Percentiles rank a stretch among this genome's conserved stretches.
phyloP scores from a whole-genome alignment of 1,140 invertebrate species.

The Daktulosphaira vitifoliae region DNA sequence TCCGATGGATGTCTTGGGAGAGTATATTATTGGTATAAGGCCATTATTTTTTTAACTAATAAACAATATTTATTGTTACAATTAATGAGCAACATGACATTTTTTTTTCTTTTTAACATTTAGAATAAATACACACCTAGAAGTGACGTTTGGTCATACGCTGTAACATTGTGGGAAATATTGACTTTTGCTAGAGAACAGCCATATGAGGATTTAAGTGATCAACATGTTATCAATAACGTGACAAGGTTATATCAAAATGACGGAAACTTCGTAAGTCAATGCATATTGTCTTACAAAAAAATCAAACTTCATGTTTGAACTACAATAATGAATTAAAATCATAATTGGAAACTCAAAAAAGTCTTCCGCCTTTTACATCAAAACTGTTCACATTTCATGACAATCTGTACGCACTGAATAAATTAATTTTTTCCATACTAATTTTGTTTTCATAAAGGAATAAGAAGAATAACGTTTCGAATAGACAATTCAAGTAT shows the following conservation, averaged over 20 bases:
- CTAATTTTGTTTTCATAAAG: too few species aligned
- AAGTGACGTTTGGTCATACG: slow-evolving; percentile 72
- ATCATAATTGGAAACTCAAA: too few species aligned
- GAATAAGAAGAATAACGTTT: background rate
- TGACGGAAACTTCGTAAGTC: slow-evolving; percentile 8
- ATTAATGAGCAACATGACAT: too few species aligned
- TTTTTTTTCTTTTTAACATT: slow-evolving; percentile 32
- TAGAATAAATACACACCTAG: slow-evolving; percentile 62
- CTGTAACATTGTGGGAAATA: slow-evolving; percentile 70
- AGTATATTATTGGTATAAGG: slow-evolving; percentile 63
- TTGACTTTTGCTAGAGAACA: slow-evolving; percentile 58
- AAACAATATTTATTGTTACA: background rate
- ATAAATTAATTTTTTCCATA: too few species aligned
- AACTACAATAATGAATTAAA: too few species aligned
- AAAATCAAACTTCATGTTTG: too few species aligned
- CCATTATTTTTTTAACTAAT: background rate
- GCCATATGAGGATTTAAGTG: slow-evolving; percentile 63
- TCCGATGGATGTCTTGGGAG: slow-evolving; percentile 85
- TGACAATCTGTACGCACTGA: too few species aligned
- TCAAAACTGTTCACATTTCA: too few species aligned
- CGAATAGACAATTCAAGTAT: background rate
- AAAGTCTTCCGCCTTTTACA: too few species aligned
- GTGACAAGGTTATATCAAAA: slow-evolving; percentile 37
- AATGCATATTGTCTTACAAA: background rate
- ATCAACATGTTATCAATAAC: slow-evolving; percentile 70